Evolutionary conservation across 2,113 vertebrate genomes (phyloP), one percentile per base, ranked within the genome.

Genomic region (Laticauda colubrina): DNA sequence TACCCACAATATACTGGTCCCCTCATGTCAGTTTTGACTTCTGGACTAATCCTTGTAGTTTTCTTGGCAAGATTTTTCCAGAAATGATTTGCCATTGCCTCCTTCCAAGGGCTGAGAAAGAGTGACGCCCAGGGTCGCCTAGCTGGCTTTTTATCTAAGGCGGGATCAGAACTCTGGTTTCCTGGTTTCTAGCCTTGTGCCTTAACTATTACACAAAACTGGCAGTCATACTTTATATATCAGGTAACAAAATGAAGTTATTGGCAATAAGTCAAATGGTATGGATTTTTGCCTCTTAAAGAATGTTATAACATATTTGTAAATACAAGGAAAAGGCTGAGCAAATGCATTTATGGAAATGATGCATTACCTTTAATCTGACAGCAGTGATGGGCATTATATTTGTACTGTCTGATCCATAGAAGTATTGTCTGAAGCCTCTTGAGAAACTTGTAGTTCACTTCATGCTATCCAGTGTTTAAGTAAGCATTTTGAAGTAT

Each of bases 341-440:
- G 24, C 23, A 26, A 0, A 2, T 55, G 21, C 4, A 59, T 91
- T 45, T 61, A 5, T 6, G 91, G 96, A 95, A 0, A 5, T 91
- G 96, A 97, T 96, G 96, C 91, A 93, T 45, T 14, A 14, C 0
- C 26, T 23, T 10, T 0, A 48, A 18, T 54, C 96, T 96, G 96
- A 96, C 5, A 1, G 8, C 10, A 0, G 4, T 91, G 96, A 96
- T 96, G 94, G 45, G 64, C n/a, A 23, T 91, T 88, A 94, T 97
- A 96, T 97, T 97, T 96, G 94, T 96, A 96, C 96, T 97, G 96
- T 95, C 96, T 97, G 96, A 97, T 96, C 95, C 87, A 14, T 85
- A 53, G 53, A 89, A 88, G 56, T 87, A 45, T 87, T 75, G 34
- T 45, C 6, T 88, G 90, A 85, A 89, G 55, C 54, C 26, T 81